Base-by-base conservation (phyloP, 2,797 vertebrate genomes). In the Phoebastria nigripes region DNA sequence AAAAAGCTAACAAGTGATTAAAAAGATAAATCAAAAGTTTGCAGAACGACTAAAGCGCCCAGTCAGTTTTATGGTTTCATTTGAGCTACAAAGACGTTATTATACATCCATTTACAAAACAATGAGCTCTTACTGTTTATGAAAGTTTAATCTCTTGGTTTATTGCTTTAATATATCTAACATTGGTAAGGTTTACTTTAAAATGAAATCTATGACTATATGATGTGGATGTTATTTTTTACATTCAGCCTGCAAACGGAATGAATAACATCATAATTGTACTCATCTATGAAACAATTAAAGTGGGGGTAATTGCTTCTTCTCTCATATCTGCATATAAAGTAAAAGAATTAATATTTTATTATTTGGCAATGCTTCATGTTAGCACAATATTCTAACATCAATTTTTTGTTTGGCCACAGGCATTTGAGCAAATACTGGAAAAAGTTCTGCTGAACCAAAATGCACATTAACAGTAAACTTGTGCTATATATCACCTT, bases 141-240 rank as follows among this genome's bases (percentile, higher is more conserved):
- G 98, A 98, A 98, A 98, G 97, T 98, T 98, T 98, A 98, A 98
- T 98, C 97, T 98, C 97, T 97, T 97, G 94, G 89, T 98, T 98
- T 98, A 98, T 98, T 98, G 98, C 97, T 97, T 98, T 98, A 98
- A 98, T 98, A 98, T 98, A 98, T 98, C 97, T 98, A 96, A 95
- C 95, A 97, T 89, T 97, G 96, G 97, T 98, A 97, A 97, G 97
- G 92, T 98, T 98, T 98, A 96, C 96, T 98, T 98, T 98, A 98
- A 97, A 98, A 98, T 97, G 96, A 98, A 98, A 96, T 96, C 97
- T 95, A 95, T 97, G 95, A 97, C 98, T 98, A 88, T 96, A 96
- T 96, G 96, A 91, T 96, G 91, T 96, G 87, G 91, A 93, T 97
- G 93, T 90, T 98, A 92, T 96, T 97, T 95, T 93, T 97, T 97